phyloP scores from a whole-genome alignment of 2,888 invertebrate species.

The Anagyrus pseudococci region DNA sequence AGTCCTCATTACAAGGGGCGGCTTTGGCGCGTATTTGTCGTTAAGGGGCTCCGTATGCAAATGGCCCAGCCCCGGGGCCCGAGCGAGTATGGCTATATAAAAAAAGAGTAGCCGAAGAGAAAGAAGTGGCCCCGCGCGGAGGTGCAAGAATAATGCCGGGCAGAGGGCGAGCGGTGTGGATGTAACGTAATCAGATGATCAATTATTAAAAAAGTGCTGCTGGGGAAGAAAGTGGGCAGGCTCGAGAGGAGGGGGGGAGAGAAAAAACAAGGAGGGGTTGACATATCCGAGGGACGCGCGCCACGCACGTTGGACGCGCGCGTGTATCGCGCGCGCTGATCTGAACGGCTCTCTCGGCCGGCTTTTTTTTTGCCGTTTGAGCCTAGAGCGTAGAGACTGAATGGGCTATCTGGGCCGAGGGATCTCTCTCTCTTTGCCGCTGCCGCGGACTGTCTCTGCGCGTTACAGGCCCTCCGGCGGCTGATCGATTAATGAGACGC shows the following conservation, averaged over 20 bases:
- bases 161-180: conserved; percentile 46
- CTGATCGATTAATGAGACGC: conserved; percentile 37
- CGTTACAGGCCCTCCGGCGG: conserved; percentile 15
- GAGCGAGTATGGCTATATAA: conserved; percentile 31
- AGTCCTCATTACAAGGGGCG: conserved; percentile 57
- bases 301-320: conserved; percentile 5
- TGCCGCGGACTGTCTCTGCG: conserved; percentile 7
- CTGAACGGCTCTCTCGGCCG: conserved; percentile 9
- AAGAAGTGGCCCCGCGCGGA: conserved; percentile 51
- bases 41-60: conserved; percentile 60
- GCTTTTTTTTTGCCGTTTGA: neutral
- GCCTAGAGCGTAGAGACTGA: too few species aligned
- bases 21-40: conserved; percentile 59
- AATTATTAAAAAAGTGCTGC: too few species aligned
- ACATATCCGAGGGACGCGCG: conserved; percentile 46
- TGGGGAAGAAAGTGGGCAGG: too few species aligned
- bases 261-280: conserved; percentile 60
- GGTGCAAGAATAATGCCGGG: conserved; percentile 51
- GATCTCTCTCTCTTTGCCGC: conserved; percentile 15
- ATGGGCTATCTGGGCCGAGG: conserved; percentile 20
- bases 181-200: conserved; percentile 62
- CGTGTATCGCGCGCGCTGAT: conserved; percentile 29
- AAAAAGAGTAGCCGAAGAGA: conserved; percentile 46
- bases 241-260: conserved; percentile 53
- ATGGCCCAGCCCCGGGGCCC: conserved; percentile 46